Base-by-base conservation (phyloP, 2,113 vertebrate genomes). In the Chionodraco myersi region DNA sequence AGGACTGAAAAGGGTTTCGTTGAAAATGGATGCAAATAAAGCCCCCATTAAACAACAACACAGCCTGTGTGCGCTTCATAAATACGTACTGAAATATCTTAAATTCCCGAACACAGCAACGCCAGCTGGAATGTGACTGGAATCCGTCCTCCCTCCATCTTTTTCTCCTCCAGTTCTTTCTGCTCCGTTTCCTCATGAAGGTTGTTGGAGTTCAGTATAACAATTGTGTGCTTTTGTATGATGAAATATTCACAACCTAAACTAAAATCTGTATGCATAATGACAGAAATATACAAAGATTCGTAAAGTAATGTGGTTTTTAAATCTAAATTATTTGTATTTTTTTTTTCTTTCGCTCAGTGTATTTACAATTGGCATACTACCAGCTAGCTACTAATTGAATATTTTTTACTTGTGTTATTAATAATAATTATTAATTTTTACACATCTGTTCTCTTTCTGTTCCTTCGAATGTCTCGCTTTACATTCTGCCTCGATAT, bases 41-140 rank as follows among this genome's bases (percentile, higher is more conserved):
- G 44, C 1, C 0, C 2, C 41, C 56, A 16, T 72, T 16, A 64
- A 15, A 71, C 60, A 68, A 71, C 59, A 74, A 54, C 73, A 62
- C 18, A 3, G 60, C 34, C 41, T 72, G 75, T 81, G 77, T 76
- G 21, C 34, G 52, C 44, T 0, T 59, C 68, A 44, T 75, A 44
- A 64, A 71, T 23, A 68, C 58, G 14, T 4, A 18, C 10, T 41
- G 49, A 79, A 21, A 77, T 80, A 21, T 75, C 48, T 54, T 0
- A 67, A 51, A 90, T 90, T 86, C 75, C 83, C 10, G 0, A 65
- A 56, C 18, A 0, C 49, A 71, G 77, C 70, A 54, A 63, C 83
- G 64, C 36, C 74, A 26, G 62, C 77, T 26, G 80, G 70, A 86
- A 86, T 77, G 59, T 54, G 3, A 48, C 65, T 52, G 68, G 48